Evolutionary conservation across 1,140 invertebrate species (phyloP).

Genomic region (Rhysida immarginata): DNA sequence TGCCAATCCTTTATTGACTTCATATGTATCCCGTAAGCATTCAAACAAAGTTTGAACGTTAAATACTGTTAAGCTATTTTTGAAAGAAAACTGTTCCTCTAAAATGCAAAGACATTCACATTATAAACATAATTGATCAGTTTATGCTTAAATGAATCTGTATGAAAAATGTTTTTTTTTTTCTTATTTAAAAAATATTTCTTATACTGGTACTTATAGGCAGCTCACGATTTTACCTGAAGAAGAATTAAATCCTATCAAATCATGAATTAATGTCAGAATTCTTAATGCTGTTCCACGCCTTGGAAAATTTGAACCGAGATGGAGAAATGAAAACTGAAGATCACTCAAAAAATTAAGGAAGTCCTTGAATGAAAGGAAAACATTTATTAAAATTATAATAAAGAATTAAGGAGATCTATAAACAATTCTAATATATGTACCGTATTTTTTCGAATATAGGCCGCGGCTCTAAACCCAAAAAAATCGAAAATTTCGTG

Average conservation of each 20-base stretch:
- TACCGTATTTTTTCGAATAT: too few species aligned
- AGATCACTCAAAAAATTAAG: conserved; percentile 34
- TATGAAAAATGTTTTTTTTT: too few species aligned
- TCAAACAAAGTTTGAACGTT: conserved; percentile 36
- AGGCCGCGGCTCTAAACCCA: too few species aligned
- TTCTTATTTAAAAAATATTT: too few species aligned
- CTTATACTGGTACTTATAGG: conserved; percentile 4
- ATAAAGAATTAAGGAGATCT: too few species aligned
- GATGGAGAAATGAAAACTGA: conserved; percentile 41
- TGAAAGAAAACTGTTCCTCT: conserved; percentile 8
- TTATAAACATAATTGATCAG: too few species aligned
- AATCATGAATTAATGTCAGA: conserved; percentile 24
- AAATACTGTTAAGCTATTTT: conserved; percentile 17
- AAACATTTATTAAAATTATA: too few species aligned
- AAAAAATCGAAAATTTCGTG: too few species aligned
- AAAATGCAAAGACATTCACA: too few species aligned
- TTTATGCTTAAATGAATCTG: conserved; percentile 8
- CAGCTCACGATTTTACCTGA: conserved; percentile 11
- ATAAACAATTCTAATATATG: too few species aligned
- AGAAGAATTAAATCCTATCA: conserved; percentile 13
- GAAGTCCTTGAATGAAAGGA: conserved; percentile 28
- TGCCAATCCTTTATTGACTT: conserved; percentile 54
- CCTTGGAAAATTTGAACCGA: conserved; percentile 51
- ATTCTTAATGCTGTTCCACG: conserved; percentile 45
- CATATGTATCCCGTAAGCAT: conserved; percentile 57